These are phyloP conservation scores for Carassius carassius DNA, from an alignment of 2,113 vertebrate species.

Conservation along the genomic window DNA sequence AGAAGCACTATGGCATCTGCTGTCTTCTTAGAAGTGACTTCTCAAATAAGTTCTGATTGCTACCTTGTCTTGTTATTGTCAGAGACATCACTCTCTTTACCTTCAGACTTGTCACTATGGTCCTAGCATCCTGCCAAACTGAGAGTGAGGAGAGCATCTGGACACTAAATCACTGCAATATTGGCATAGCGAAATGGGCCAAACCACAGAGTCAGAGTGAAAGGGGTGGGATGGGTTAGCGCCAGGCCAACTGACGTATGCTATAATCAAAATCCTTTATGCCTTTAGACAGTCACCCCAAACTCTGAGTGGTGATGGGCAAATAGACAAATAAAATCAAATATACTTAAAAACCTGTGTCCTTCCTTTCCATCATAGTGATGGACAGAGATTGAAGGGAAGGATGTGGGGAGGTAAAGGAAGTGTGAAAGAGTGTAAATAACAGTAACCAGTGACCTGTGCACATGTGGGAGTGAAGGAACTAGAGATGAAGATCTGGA, in stretches of 20 bases:
- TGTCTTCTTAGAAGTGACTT: conserved; percentile 10
- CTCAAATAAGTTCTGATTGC: conserved; percentile 46
- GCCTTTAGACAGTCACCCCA: neutral
- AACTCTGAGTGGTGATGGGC: neutral
- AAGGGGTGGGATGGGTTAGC: conserved; percentile 34
- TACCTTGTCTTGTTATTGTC: conserved; percentile 46
- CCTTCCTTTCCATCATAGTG: neutral
- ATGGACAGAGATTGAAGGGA: conserved; percentile 9
- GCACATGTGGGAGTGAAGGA: conserved; percentile 45
- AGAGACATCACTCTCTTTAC: conserved; percentile 27
- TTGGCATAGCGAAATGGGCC: conserved; percentile 40
- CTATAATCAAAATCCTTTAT: conserved; percentile 55
- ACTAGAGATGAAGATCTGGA: conserved; percentile 42
- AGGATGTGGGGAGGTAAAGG: conserved; percentile 10
- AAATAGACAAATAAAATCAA: conserved; percentile 24
- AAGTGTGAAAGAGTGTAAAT: conserved; percentile 51
- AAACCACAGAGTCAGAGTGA: conserved; percentile 47
- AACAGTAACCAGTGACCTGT: conserved; percentile 51
- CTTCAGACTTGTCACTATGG: conserved; percentile 22
- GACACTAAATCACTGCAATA: conserved; percentile 55
- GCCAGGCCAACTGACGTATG: conserved; percentile 42
- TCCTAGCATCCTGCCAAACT: conserved; percentile 25
- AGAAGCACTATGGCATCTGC: neutral
- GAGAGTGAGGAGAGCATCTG: conserved; percentile 33
- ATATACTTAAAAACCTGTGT: conserved; percentile 6